Conservation (phyloP, 2,888 invertebrate species). For the Calameuta filiformis region DNA sequence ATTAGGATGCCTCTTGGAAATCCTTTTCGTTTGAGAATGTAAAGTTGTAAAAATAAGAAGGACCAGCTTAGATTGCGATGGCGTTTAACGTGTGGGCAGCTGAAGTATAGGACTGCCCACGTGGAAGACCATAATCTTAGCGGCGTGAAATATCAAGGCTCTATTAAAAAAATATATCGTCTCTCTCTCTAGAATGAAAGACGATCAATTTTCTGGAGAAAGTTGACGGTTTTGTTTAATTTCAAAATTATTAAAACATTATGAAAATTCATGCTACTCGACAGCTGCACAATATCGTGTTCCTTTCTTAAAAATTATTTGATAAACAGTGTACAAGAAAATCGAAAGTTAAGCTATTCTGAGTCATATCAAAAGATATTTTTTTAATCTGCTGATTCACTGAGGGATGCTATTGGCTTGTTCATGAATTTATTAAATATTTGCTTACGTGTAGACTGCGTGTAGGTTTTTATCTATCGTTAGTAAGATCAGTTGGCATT, state of each 20-base stretch:
- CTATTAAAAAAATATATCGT: slow-evolving; percentile 16
- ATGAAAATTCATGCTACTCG: neutral
- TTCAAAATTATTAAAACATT: neutral
- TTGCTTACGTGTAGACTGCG: neutral
- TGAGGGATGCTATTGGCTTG: neutral
- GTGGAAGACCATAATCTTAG: slow-evolving; percentile 17
- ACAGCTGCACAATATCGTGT: neutral
- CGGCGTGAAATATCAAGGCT: slow-evolving; percentile 27
- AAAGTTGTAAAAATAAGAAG: neutral
- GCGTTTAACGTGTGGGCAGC: slow-evolving; percentile 30
- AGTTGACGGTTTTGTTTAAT: neutral
- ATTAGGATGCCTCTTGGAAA: neutral
- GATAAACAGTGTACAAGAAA: neutral
- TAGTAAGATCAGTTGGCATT: neutral
- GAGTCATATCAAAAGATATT: neutral
- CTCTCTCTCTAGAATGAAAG: neutral
- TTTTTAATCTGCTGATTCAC: neutral
- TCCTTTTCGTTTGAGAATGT: neutral
- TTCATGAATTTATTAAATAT: neutral
- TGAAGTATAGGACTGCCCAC: slow-evolving; percentile 30
- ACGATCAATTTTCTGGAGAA: neutral
- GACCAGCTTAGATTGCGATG: slow-evolving; percentile 25
- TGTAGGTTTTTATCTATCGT: neutral
- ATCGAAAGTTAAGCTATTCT: neutral
- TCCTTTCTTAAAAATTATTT: neutral